These are phyloP conservation scores for Mongoloraphidia duomilia DNA, from an alignment of 2,888 invertebrate genomes.

Conservation along the genomic window DNA sequence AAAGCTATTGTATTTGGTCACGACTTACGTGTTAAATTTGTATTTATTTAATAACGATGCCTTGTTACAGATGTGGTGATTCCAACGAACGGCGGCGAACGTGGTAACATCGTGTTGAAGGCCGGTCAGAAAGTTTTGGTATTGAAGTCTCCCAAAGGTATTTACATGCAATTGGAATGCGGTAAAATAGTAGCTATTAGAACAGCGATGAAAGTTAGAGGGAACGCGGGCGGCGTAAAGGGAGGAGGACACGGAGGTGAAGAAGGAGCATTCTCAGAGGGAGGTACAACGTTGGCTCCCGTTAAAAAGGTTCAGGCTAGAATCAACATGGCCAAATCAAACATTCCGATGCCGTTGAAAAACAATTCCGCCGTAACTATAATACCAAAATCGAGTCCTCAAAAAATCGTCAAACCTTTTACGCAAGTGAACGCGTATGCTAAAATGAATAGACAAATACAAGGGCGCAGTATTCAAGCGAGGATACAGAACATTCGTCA, in stretches of 20 bases:
- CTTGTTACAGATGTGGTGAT: constrained; percentile 66
- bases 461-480: constrained; percentile 3
- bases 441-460: constrained; percentile 6
- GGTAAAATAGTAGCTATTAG: constrained; percentile 90
- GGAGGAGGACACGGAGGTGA: constrained; percentile 24
- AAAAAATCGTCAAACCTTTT: constrained; percentile 24
- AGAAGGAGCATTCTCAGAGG: constrained; percentile 10
- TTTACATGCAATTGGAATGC: constrained; percentile 87
- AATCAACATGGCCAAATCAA: constrained; percentile 6
- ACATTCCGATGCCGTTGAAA: constrained; percentile 31
- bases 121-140: constrained; percentile 92
- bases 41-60: constrained; percentile 1
- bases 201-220: constrained; percentile 55
- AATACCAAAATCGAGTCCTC: constrained; percentile 29
- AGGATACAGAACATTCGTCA: constrained; percentile 17
- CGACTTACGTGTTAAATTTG: too few species aligned
- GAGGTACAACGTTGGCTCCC: neutral
- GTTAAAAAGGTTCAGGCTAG: constrained; percentile 5
- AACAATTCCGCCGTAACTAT: constrained; percentile 46
- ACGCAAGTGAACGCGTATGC: constrained; percentile 15
- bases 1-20: too few species aligned
- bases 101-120: constrained; percentile 78
- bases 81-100: constrained; percentile 79
- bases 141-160: constrained; percentile 87
- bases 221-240: constrained; percentile 31